These are phyloP conservation scores for Calameuta filiformis DNA, from an alignment of 2,888 invertebrate species.

Conservation along the genomic window DNA sequence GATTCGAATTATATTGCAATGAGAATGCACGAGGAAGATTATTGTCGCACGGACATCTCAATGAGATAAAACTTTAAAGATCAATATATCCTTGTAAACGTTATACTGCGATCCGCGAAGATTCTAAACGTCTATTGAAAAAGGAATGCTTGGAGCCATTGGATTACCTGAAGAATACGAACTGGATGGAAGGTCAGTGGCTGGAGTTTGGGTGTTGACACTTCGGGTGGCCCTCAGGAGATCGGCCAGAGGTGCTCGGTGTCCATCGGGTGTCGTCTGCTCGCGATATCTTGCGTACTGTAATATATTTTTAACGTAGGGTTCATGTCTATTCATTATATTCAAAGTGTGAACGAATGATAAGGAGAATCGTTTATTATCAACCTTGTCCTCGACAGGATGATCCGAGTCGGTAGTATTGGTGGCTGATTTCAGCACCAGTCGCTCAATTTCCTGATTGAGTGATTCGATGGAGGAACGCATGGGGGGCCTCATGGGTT, in stretches of 20 bases:
- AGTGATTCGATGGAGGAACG: conserved; percentile 87
- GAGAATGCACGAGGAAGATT: neutral
- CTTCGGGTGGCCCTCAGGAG: conserved; percentile 76
- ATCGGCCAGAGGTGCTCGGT: conserved; percentile 85
- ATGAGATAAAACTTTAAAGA: neutral
- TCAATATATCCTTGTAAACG: neutral
- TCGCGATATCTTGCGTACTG: conserved; percentile 64
- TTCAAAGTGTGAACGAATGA: neutral
- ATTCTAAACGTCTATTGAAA: neutral
- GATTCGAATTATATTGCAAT: neutral
- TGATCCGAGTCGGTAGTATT: conserved; percentile 62
- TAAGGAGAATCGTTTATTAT: conserved; percentile 2
- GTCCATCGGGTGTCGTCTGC: conserved; percentile 85
- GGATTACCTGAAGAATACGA: conserved; percentile 77
- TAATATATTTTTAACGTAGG: neutral
- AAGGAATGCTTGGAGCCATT: neutral
- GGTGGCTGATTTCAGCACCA: conserved; percentile 72
- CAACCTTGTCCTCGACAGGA: conserved; percentile 73
- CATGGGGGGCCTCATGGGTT: conserved; percentile 76
- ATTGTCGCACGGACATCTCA: neutral
- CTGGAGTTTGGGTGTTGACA: conserved; percentile 88
- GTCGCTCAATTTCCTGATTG: conserved; percentile 87
- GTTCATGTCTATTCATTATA: neutral
- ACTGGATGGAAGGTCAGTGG: conserved; percentile 75
- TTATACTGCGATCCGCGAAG: neutral